A percentile compares a stretch with the other conserved stretches of the same genome.
Conservation (phyloP, 2,888 invertebrate genomes). For the Agriopis aurantiaria region DNA sequence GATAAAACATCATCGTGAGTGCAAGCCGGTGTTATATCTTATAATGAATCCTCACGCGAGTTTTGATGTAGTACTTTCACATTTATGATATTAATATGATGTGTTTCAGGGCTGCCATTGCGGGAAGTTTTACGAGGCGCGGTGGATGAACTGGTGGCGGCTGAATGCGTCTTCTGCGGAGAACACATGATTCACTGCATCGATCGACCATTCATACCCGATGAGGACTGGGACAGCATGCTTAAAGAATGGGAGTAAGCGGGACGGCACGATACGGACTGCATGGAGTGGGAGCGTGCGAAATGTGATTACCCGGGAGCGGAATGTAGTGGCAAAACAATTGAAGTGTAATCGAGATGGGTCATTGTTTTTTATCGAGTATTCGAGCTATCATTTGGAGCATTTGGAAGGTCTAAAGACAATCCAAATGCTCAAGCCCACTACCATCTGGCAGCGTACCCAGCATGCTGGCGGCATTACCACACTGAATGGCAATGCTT, state of each 20-base stretch:
- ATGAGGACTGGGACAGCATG: constrained; percentile 91
- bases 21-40: no score
- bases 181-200: constrained; percentile 96
- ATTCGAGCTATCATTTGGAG: no score
- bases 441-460: no score
- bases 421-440: no score
- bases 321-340: not conserved
- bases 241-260: constrained; percentile 93
- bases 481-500: no score
- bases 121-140: constrained; percentile 91
- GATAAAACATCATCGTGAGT: no score
- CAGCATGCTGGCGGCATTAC: no score
- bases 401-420: no score
- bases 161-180: constrained; percentile 97
- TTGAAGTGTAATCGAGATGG: not conserved
- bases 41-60: no score
- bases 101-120: constrained; percentile 74
- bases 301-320: not conserved
- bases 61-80: no score
- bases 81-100: no score
- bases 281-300: not conserved
- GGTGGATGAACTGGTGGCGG: constrained; percentile 95
- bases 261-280: not conserved
- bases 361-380: not conserved
- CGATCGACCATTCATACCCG: constrained; percentile 95